Evolutionary conservation across 2,888 invertebrate species (phyloP).

Genomic region (Luffia ferchaultella): DNA sequence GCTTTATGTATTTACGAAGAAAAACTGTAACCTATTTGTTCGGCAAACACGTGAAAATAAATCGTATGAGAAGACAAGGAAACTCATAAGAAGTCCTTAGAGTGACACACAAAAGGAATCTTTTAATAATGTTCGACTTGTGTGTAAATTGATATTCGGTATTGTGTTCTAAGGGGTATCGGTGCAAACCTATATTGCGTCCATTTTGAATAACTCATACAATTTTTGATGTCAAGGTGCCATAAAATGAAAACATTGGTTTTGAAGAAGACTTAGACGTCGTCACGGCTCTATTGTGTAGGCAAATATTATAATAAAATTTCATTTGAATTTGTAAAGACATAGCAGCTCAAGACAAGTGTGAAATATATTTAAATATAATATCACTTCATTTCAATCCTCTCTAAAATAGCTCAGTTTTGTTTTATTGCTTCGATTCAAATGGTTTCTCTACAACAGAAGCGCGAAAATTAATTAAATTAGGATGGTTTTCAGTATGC

Average conservation of each 20-base stretch:
- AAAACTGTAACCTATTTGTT: background rate
- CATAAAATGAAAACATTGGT: background rate
- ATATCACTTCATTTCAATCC: background rate
- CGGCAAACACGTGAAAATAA: background rate
- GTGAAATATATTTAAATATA: no score
- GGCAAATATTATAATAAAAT: background rate
- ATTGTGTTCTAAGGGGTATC: background rate
- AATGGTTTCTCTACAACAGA: no score
- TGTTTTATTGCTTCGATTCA: no score
- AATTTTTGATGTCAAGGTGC: no score
- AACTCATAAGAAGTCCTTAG: background rate
- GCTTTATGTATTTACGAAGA: conserved; percentile 45
- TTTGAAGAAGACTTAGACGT: background rate
- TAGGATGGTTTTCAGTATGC: no score
- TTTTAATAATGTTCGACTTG: background rate
- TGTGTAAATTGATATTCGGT: background rate
- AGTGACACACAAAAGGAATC: background rate
- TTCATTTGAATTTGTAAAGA: background rate
- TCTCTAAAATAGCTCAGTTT: no score
- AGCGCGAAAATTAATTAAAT: no score
- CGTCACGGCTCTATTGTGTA: background rate
- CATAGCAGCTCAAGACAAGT: no score
- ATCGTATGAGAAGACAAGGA: background rate
- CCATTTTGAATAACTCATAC: no score
- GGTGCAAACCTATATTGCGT: no score